Base-by-base conservation (phyloP, 2,113 vertebrate species). In the Nematolebias whitei region DNA sequence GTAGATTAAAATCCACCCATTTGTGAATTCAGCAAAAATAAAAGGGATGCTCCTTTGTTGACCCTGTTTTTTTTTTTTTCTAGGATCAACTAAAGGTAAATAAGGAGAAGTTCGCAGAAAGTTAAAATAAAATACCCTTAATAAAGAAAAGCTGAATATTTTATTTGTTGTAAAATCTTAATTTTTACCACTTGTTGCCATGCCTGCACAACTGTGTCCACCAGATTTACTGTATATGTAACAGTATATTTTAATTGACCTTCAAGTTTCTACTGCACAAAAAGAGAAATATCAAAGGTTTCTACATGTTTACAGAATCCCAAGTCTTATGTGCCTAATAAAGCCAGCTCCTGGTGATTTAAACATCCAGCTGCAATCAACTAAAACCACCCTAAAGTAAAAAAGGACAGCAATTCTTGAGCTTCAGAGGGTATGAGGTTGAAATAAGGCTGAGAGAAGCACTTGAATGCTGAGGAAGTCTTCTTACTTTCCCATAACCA, bases 401-500 rank as follows among this genome's bases (percentile, higher is more conserved):
- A 14, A 45, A n/a, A n/a, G n/a, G n/a, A 58, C 39, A 45, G 19
- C 22, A 23, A 39, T 63, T 58, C 20, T 53, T 35, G 5, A 29
- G 61, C 18, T 51, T 76, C 68, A 61, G 54, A 57, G 61, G 62
- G 53, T 49, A 26, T 43, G 50, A 66, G 50, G 55, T 53, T 74
- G 35, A 63, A 71, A 26, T 47, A 35, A 16, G 35, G 63, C 53
- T 41, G 57, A 60, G 39, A 50, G 70, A 52, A 56, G 47, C 62
- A 18, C 70, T 68, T 67, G 74, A 65, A 69, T 72, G 61, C 68
- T 61, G 68, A 80, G 50, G 65, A 84, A 59, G 50, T 26, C 56
- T 76, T 73, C 35, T 68, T 26, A 59, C 70, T 68, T 83, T 82
- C 65, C 63, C 63, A 35, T 35, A 75, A 84, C 76, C 71, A 70